Conservation (phyloP, 2,113 vertebrate genomes). For the Tetraodon nigroviridis region DNA sequence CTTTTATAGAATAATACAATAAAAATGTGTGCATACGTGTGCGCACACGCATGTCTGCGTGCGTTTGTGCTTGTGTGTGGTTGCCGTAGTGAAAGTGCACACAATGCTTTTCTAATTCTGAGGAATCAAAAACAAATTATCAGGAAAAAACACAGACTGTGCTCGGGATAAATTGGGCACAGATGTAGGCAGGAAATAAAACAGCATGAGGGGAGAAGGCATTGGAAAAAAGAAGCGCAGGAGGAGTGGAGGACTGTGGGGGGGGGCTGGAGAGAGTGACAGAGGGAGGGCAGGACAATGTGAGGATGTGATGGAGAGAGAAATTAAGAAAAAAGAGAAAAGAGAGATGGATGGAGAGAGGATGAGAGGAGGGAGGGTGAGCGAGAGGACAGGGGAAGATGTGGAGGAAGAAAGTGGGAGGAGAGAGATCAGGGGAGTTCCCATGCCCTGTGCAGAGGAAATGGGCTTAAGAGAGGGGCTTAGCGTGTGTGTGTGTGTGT, state of each 20-base stretch:
- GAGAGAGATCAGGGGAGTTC: conserved; percentile 72
- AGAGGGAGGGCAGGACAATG: conserved; percentile 44
- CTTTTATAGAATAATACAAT: conserved; percentile 99
- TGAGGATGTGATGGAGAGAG: conserved; percentile 46
- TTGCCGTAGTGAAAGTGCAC: conserved; percentile 65
- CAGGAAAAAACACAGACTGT: conserved; percentile 76
- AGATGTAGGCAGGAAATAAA: conserved; percentile 84
- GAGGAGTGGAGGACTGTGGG: conserved; percentile 25
- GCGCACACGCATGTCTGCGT: conserved; percentile 50
- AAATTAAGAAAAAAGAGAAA: conserved; percentile 23
- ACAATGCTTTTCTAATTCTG: conserved; percentile 92
- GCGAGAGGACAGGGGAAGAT: conserved; percentile 62
- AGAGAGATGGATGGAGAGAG: conserved; percentile 23
- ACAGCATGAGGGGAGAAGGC: conserved; percentile 53
- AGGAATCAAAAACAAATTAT: conserved; percentile 98
- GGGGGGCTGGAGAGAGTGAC: conserved; percentile 43
- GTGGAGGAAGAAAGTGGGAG: conserved; percentile 63
- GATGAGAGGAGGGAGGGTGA: conserved; percentile 54
- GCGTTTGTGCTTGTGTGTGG: conserved; percentile 43
- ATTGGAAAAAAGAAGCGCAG: conserved; percentile 19
- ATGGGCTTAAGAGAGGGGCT: conserved; percentile 68
- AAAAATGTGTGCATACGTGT: conserved; percentile 84
- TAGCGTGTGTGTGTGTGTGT: conserved; percentile 37
- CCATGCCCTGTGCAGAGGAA: conserved; percentile 78
- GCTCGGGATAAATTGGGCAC: conserved; percentile 91